Percentiles rank a stretch among this genome's conserved stretches.
Evolutionary conservation across 2,113 vertebrate genomes (phyloP).

Genomic region (Aramus guarauna): DNA sequence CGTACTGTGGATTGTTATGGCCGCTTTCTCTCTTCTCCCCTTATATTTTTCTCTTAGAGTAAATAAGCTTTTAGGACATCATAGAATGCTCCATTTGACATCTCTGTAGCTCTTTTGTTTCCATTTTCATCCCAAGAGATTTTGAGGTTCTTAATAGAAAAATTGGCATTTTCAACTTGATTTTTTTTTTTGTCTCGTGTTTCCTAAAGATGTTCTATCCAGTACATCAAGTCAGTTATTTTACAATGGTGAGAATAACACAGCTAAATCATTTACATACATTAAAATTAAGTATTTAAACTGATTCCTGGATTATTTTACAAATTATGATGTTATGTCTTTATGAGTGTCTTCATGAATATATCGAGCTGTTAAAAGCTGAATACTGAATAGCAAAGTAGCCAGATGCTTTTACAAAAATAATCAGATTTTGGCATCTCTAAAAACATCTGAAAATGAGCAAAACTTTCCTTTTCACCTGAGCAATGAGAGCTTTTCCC

Average conservation of each 20-base stretch:
- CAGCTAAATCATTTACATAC: neutral
- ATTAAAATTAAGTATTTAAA: neutral
- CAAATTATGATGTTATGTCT: neutral
- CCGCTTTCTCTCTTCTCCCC: neutral
- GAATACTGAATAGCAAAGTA: neutral
- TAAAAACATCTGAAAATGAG: neutral
- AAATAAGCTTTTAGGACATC: conserved; percentile 9
- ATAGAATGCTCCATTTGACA: neutral
- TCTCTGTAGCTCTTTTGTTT: neutral
- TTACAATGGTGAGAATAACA: neutral
- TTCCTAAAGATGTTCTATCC: neutral
- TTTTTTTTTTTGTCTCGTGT: neutral
- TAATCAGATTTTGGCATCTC: neutral
- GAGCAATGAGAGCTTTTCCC: neutral
- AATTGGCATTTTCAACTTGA: neutral
- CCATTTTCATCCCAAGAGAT: neutral
- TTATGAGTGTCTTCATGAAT: neutral
- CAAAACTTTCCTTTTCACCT: neutral
- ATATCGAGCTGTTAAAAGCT: neutral
- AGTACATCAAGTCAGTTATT: neutral
- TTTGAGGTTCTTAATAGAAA: neutral
- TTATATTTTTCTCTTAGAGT: neutral
- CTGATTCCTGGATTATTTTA: neutral
- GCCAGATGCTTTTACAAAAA: neutral
- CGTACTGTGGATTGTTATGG: neutral